phyloP scores from a whole-genome alignment of 2,113 vertebrate species.

The Baryphthengus martii region DNA sequence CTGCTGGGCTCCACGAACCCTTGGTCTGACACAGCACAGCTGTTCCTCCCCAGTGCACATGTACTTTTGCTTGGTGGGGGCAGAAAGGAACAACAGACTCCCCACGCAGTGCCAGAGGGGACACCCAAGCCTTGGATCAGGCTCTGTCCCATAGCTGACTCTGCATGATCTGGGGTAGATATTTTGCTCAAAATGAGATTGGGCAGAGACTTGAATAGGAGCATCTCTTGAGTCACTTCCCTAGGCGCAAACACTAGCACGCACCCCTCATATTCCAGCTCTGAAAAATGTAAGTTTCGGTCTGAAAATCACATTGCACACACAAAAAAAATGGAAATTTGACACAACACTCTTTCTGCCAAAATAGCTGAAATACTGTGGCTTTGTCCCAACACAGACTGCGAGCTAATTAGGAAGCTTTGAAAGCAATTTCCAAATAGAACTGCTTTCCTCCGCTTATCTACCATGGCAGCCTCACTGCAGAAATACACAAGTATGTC shows the following conservation, averaged over 20 bases:
- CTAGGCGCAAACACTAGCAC: not conserved
- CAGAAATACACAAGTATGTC: not conserved
- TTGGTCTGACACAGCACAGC: slow-evolving; percentile 33
- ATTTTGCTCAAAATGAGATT: not conserved
- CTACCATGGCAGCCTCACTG: not conserved
- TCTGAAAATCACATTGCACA: slow-evolving; percentile 36
- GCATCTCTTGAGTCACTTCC: not conserved
- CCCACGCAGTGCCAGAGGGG: not conserved
- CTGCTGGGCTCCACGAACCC: slow-evolving; percentile 21
- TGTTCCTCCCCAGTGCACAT: not conserved
- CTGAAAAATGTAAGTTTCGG: not conserved
- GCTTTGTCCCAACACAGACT: slow-evolving; percentile 36
- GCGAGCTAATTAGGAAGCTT: slow-evolving; percentile 47
- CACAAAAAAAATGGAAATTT: slow-evolving; percentile 23
- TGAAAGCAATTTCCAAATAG: not conserved
- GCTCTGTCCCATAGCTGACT: not conserved
- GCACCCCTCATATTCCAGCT: not conserved
- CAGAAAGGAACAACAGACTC: not conserved
- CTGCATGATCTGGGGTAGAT: not conserved
- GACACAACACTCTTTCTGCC: slow-evolving; percentile 22
- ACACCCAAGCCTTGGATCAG: not conserved
- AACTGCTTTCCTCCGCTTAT: slow-evolving; percentile 19
- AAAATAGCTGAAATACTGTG: slow-evolving; percentile 44
- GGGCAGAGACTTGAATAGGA: not conserved
- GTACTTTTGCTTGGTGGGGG: not conserved